Conservation (phyloP, 2,797 vertebrate species). For the Microhierax caerulescens region DNA sequence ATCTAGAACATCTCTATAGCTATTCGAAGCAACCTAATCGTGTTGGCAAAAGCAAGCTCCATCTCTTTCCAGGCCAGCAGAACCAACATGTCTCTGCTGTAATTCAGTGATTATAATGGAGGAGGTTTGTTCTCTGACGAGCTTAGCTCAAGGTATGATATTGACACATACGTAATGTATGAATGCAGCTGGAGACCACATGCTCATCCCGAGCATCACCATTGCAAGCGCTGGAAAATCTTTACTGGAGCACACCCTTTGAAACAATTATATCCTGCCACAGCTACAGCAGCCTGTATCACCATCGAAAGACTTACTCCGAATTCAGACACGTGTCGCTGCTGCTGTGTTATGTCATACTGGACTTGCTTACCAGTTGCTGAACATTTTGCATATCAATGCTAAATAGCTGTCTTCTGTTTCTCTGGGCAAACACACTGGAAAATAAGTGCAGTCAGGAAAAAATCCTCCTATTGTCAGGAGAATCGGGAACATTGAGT, state of each 20-base stretch:
- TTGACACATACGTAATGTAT: background rate
- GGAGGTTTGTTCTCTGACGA: background rate
- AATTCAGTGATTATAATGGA: background rate
- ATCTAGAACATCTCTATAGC: background rate
- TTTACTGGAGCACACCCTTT: background rate
- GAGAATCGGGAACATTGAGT: background rate
- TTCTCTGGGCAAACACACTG: background rate
- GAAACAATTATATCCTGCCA: background rate
- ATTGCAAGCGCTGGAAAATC: background rate
- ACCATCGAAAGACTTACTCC: background rate
- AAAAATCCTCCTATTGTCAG: accelerated
- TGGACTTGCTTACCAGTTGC: background rate
- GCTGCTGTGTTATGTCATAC: background rate
- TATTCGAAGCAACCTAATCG: background rate
- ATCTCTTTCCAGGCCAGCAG: background rate
- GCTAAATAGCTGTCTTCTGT: background rate
- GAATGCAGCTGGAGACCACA: background rate
- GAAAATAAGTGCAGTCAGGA: background rate
- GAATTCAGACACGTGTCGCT: background rate
- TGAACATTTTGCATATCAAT: background rate
- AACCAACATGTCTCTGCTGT: background rate
- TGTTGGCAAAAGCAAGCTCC: background rate
- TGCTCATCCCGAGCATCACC: background rate
- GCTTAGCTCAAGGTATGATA: background rate
- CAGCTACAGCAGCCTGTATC: background rate